phyloP scores from a whole-genome alignment of 2,113 vertebrate species.

The Leucopsar rothschildi region DNA sequence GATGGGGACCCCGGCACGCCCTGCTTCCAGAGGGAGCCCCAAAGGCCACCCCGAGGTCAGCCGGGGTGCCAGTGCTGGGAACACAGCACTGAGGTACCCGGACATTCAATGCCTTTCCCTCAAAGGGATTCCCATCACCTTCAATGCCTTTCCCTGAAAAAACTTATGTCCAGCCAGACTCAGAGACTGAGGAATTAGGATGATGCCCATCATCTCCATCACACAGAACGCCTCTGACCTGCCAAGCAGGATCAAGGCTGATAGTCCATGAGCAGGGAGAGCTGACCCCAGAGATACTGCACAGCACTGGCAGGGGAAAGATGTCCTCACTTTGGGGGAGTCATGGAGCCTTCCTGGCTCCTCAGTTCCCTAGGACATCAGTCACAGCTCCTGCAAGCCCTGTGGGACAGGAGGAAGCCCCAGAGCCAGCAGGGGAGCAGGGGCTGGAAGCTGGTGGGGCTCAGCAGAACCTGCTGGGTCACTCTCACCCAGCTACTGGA shows the following conservation, averaged over 20 bases:
- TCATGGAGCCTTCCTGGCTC: neutral
- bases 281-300: neutral
- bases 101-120: accelerated
- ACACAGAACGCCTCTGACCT: neutral
- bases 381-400: neutral
- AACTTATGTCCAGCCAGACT: neutral
- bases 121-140: neutral
- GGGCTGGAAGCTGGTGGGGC: neutral
- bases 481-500: neutral
- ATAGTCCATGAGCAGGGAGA: accelerated
- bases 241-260: neutral
- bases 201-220: neutral
- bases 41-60: neutral
- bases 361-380: neutral
- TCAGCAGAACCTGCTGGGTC: neutral
- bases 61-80: accelerated
- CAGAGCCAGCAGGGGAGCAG: neutral
- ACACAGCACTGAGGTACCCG: neutral
- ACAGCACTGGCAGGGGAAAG: neutral
- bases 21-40: accelerated
- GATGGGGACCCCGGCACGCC: neutral
- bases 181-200: neutral
- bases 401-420: neutral
- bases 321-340: neutral
- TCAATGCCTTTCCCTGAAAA: neutral